Evolutionary conservation across 2,888 invertebrate genomes (phyloP).

Genomic region (Charanyca ferruginea): DNA sequence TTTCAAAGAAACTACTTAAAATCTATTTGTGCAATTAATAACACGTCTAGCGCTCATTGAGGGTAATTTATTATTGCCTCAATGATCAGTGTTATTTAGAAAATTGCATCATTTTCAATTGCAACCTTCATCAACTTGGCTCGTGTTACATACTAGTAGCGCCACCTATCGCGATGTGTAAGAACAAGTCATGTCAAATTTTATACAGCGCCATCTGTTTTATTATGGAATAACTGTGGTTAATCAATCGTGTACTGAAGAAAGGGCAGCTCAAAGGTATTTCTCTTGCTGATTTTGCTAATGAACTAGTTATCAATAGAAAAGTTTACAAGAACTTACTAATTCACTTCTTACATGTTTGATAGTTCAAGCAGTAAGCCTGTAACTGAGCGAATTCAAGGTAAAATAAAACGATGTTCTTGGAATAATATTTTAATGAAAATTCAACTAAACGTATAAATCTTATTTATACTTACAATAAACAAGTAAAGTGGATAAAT

Average conservation of each 20-base stretch:
- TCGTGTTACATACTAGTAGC: conserved; percentile 13
- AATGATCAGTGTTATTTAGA: conserved; percentile 33
- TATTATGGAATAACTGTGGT: neutral
- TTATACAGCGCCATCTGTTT: conserved; percentile 57
- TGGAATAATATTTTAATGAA: conserved; percentile 87
- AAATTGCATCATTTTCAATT: conserved; percentile 57
- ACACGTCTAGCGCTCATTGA: conserved; percentile 16
- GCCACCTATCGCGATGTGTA: conserved; percentile 40
- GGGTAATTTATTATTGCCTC: conserved; percentile 31
- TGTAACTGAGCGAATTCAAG: neutral
- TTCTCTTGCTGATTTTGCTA: no score
- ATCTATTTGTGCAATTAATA: conserved; percentile 23
- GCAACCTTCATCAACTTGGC: conserved; percentile 34
- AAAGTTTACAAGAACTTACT: neutral
- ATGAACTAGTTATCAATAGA: no score
- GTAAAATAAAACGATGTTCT: conserved; percentile 67
- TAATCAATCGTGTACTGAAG: no score
- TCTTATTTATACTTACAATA: conserved; percentile 91
- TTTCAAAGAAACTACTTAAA: neutral
- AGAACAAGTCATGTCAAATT: neutral
- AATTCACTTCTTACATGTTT: neutral
- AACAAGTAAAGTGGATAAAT: conserved; percentile 87
- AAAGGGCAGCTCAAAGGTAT: no score
- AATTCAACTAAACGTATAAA: conserved; percentile 91
- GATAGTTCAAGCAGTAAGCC: neutral